Evolutionary conservation across 2,888 invertebrate species (phyloP).

Genomic region (Axea sp.): DNA sequence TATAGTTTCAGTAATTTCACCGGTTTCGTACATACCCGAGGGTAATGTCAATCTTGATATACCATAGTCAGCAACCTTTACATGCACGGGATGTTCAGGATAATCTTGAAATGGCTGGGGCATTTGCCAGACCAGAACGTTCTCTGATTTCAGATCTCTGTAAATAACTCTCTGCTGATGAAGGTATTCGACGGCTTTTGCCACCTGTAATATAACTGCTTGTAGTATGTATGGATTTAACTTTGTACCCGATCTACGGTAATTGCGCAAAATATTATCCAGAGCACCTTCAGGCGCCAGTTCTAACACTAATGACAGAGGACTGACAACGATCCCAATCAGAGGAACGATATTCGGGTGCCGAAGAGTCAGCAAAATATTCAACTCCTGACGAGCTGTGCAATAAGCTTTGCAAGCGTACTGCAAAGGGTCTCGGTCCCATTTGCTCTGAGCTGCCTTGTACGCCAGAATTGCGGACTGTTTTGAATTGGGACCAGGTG

Average conservation of each 20-base stretch:
- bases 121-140: constrained; percentile 98
- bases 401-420: constrained; percentile 98
- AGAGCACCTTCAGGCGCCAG: constrained; percentile 96
- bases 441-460: constrained; percentile 87
- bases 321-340: constrained; percentile 93
- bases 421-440: constrained; percentile 95
- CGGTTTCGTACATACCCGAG: constrained; percentile 87
- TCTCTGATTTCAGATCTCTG: constrained; percentile 95
- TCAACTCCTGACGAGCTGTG: constrained; percentile 95
- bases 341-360: constrained; percentile 96
- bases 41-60: constrained; percentile 93
- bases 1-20: no score
- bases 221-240: constrained; percentile 90
- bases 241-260: constrained; percentile 90
- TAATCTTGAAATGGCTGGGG: constrained; percentile 88
- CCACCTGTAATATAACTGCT: constrained; percentile 92
- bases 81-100: constrained; percentile 86
- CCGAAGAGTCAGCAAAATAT: constrained; percentile 89
- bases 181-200: constrained; percentile 96
- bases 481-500: constrained; percentile 87
- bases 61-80: constrained; percentile 98
- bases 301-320: constrained; percentile 92
- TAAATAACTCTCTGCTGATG: constrained; percentile 97
- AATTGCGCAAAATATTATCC: constrained; percentile 90
- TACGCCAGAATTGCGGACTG: constrained; percentile 84